Evolutionary conservation across 2,888 invertebrate species (phyloP), one percentile per base, ranked within the genome.

Genomic region (Pandemis corylana): DNA sequence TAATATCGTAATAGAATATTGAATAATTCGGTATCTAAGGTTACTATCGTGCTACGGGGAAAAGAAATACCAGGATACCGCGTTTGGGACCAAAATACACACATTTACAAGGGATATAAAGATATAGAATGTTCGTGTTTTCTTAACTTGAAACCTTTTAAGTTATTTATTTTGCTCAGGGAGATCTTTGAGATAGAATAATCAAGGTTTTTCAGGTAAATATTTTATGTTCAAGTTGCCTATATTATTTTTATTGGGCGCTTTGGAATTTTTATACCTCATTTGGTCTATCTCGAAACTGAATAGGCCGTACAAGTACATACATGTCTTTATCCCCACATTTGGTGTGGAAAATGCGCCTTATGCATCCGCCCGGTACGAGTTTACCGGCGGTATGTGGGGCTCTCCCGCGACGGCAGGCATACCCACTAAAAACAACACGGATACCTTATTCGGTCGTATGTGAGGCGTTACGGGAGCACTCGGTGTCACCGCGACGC

Each of bases 1-100:
- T 56, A 46, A 73, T 68, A 68, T 20, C 72, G 51, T 62, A 46
- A 49, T 59, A 73, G 63, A 73, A 68, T 73, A 73, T 73, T 73
- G 72, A 64, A 73, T 63, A 68, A 64, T 68, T 68, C 20, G 56
- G 56, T 46, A 68, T 64, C 68, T 73, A 5, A 68, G 36, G 72
- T 73, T 72, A 73, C 72, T 13, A 67, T 46, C 46, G 46, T 72
- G 46, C 68, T 68, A 56, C 63, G 42, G 68, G 71, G 68, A 68
- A 49, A 36, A 44, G 44, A 15, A 73, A 73, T 46, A 67, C 51
- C 61, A 9, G 49, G n/a, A 41, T 51, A 13, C 59, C 56, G 41
- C 71, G n/a, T 51, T 62, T 42, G 56, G 63, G 56, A 62, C 28
- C 51, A 51, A 67, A 51, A 61, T 67, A 62, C 42, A 61, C 66